Base-by-base conservation (phyloP, 2,113 vertebrate species). In the Vireo altiloquus region DNA sequence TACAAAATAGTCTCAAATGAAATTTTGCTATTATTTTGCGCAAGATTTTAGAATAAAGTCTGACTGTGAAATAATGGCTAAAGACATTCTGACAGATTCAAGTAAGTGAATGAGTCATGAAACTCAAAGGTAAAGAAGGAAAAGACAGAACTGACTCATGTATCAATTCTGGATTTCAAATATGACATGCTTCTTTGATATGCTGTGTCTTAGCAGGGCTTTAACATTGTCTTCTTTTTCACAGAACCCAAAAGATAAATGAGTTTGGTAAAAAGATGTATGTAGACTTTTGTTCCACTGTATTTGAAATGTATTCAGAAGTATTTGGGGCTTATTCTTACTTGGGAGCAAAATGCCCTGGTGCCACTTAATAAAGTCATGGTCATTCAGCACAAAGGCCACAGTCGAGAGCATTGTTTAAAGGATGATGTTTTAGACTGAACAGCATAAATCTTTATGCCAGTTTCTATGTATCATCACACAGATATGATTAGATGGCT, bases 1-100 rank as follows among this genome's bases (percentile, higher is more conserved):
- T 17, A 82, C 28, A 88, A 94, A 89, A 57, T 5, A 61, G 9
- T 74, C 31, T 69, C 46, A 87, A 50, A 76, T 42, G 4, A 88
- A 93, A 61, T 77, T 24, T 86, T 1, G 0, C 28, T 69, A 30
- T 61, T 44, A n/a, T 44, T 76, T 79, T 72, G 15, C 28, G 7
- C 46, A 35, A 78, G n/a, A 56, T 40, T 69, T 10, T 56, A 81
- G 40, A 91, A 88, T 72, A 23, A 82, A 65, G 39, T 46, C 39
- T 75, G 35, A 66, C 33, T 65, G 31, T 50, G 68, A 94, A 90
- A 65, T 77, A 71, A 71, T 0, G 13, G 50, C 40, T 90, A 40
- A 89, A 94, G 72, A 66, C 33, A 56, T 70, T 86, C 50, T 89
- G 90, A 89, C 76, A 92, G 82, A 42, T 86, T 93, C 82, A 93